Evolutionary conservation across 2,113 vertebrate genomes (phyloP).

Genomic region (Myrmophylax atrothorax): DNA sequence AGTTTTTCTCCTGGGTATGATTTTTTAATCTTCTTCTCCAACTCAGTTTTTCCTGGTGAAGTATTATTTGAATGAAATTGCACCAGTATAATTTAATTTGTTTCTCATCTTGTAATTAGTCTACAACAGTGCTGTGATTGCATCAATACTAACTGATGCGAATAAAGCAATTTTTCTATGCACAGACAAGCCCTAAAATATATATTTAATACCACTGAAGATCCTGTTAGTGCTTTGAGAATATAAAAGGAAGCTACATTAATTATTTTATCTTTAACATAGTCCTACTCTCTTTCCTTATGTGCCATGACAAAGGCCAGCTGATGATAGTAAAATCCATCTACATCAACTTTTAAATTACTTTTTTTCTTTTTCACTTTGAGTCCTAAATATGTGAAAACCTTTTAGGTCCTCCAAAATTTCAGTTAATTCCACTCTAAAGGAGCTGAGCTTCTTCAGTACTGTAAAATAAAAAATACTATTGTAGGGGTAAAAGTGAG

Average conservation of each 20-base stretch:
- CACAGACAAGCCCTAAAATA: not conserved
- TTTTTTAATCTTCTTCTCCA: not conserved
- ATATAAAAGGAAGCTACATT: not conserved
- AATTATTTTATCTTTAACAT: not conserved
- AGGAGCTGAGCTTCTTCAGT: not conserved
- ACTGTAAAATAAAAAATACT: not conserved
- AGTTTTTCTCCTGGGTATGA: not conserved
- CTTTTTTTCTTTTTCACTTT: not conserved
- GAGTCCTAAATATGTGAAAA: not conserved
- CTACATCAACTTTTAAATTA: not conserved
- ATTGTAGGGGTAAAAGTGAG: not conserved
- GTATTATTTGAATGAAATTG: not conserved
- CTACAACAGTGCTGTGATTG: not conserved
- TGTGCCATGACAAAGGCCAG: not conserved
- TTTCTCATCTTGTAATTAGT: not conserved
- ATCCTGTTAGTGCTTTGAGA: not conserved
- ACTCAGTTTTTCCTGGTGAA: not conserved
- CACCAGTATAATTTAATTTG: not conserved
- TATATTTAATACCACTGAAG: not conserved
- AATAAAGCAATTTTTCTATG: not conserved
- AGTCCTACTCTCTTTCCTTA: not conserved
- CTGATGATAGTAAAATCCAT: not conserved
- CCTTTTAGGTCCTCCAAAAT: not conserved
- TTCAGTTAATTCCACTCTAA: not conserved
- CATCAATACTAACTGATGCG: not conserved